Evolutionary conservation across 2,113 vertebrate species (phyloP), one percentile per base, ranked within the genome.

Genomic region (Hipposideros armiger): DNA sequence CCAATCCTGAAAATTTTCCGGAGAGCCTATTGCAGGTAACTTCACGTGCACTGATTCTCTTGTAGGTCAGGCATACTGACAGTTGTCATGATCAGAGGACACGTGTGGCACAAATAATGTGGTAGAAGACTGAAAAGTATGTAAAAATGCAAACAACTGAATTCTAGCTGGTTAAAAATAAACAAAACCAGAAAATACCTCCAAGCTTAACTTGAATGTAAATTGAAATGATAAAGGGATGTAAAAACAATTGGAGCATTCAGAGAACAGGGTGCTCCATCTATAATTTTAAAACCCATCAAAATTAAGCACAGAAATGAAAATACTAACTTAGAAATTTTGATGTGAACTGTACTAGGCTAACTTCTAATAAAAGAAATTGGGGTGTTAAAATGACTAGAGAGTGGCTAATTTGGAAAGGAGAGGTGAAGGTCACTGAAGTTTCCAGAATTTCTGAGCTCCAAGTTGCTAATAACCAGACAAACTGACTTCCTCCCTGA

Each of bases 361-460:
- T 89, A 78, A 66, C 82, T 91, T 94, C 72, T 85, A 67, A 83
- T 83, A 74, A 32, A 56, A 96, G 20, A 91, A 95, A 82, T 6
- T 3, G 4, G 88, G 30, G 52, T 70, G 47, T 85, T 62, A 74
- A 89, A 70, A 8, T 84, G 56, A 73, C 45, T 20, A 74, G 20
- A 69, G 30, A 86, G 56, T 86, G 19, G n/a, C 3, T 62, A 17
- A 67, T 77, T 80, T 83, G 64, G 26, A 74, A 96, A 97, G 81
- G 67, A 82, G 47, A 95, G 74, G 69, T 91, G 60, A 95, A 96
- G 88, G 96, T 97, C 86, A 95, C 24, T 60, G 52, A 52, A 95
- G 64, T 73, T 73, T 26, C 32, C 45, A 95, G 54, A 50, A 91
- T 93, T 85, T 78, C 58, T 89, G 86, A 93, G 58, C 26, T 91